Evolutionary conservation across 2,888 invertebrate genomes (phyloP), one percentile per base, ranked within the genome.

Genomic region (Gymnosoma rotundatum): DNA sequence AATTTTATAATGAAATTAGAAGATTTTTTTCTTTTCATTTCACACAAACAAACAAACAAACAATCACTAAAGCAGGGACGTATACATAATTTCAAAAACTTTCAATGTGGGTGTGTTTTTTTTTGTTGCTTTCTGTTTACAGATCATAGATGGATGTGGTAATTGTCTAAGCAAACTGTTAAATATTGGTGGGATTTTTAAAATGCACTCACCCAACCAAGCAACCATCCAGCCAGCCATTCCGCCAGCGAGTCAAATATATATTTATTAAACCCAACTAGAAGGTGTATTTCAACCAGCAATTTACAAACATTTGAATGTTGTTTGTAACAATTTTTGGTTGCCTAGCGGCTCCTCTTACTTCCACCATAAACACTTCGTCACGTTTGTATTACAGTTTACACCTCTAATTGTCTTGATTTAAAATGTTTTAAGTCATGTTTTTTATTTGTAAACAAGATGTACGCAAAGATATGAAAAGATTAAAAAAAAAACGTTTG

Each of bases 361-460:
- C 38, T 32, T 60, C 48, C 20, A 48, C 20, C 54, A 54, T 32
- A 16, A 25, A 58, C 58, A 21, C 54, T 78, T 86, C 73, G 84
- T 81, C 76, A 81, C 88, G 89, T 88, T 89, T 89, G 87, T 87
- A 87, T 89, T 88, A 86, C 84, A 88, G 89, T 90, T 90, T 88
- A 90, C 90, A 90, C 90, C 90, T 89, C 88, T 87, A 83, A 87
- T 85, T 87, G 78, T 85, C 83, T 82, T 69, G 80, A 73, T 72
- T 83, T 67, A 52, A 75, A 70, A 69, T 73, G 69, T 78, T 83
- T 48, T 9, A 64, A 74, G 54, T 54, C 38, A 52, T 63, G 5
- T 25, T 56, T 73, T 36, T 56, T 63, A 20, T 36, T 58, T 73
- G 56, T 48, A n/a, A 45, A 70, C 21, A 52, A 72, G 61, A 72